Base-by-base conservation (phyloP, 2,888 invertebrate genomes). In the Alentia gelatinosa region DNA sequence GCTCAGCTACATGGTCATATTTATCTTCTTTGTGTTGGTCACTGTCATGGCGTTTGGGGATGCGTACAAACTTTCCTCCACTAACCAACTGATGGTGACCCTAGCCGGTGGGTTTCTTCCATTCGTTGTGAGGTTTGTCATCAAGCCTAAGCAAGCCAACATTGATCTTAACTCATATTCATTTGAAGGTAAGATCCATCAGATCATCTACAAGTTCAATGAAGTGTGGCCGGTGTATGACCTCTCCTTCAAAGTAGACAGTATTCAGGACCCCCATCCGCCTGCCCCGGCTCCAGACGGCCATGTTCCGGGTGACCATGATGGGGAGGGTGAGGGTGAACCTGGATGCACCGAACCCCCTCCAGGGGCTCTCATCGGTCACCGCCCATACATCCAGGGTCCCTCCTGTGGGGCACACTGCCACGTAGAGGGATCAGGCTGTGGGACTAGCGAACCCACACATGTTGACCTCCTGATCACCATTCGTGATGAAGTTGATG, bases 31-130 rank as follows among this genome's bases (percentile, higher is more conserved):
- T 92, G 95, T 96, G 0, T 94, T 95, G 94, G 93, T 95, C 50
- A 94, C 95, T 26, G 94, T 96, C 50, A 94, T 95, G 94, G 94
- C 95, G 1, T 95, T 95, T 92, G 95, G 95, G 35, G 94, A 95
- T 86, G 94, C 94, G 0, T 93, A 94, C 89, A 90, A 84, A 37
- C 94, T 95, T 91, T 95, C 95, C 0, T 94, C 95, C 23, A 95
- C 95, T 47, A 95, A 95, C 94, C 95, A 95, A 89, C 94, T 95
- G 0, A 90, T 96, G 40, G 94, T 95, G 15, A 95, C 95, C 0
- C 91, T 95, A 35, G 95, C 95, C 0, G 95, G 95, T 0, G 95
- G 95, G 0, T 95, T 95, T 90, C 94, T 96, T 12, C 96, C 96
- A 23, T 94, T 95, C 93, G 92, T 96, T 90, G 92, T 95, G 86